Conservation (phyloP, 2,888 invertebrate genomes). For the Philhelius pedissequus region DNA sequence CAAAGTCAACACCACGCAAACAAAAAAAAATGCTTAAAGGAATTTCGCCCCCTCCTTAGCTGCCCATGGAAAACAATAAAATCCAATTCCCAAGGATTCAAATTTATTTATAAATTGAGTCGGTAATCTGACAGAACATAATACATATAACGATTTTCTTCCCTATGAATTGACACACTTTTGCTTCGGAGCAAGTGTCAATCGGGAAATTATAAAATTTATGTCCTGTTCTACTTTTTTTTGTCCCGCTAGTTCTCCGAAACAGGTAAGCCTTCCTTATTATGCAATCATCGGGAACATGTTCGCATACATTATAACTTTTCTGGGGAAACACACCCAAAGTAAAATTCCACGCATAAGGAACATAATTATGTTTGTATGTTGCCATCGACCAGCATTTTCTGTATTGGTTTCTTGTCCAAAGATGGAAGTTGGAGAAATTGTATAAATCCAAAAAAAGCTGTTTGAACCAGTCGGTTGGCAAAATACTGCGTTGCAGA, state of each 20-base stretch:
- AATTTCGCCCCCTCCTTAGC: not conserved
- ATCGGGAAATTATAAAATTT: conserved; percentile 17
- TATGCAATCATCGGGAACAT: conserved; percentile 27
- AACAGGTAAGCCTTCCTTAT: not conserved
- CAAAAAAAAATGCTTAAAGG: not conserved
- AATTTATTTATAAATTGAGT: conserved; percentile 1
- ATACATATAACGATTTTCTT: not conserved
- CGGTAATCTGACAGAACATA: conserved; percentile 8
- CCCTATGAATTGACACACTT: not conserved
- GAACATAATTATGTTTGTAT: not conserved
- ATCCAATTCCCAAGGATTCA: not conserved
- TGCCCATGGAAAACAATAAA: not conserved
- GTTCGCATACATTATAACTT: conserved; percentile 23
- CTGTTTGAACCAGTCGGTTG: not conserved
- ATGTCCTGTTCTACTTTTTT: conserved; percentile 11
- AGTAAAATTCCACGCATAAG: not conserved
- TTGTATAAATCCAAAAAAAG: conserved; percentile 34
- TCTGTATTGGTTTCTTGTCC: not conserved
- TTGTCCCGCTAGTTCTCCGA: not conserved
- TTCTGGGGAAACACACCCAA: not conserved
- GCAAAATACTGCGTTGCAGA: not conserved
- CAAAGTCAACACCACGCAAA: not conserved
- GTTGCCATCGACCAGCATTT: not conserved
- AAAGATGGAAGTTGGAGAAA: not conserved
- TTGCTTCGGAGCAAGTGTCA: conserved; percentile 15